Base-by-base conservation (phyloP, 2,888 invertebrate species). In the Microplitis deprimator region DNA sequence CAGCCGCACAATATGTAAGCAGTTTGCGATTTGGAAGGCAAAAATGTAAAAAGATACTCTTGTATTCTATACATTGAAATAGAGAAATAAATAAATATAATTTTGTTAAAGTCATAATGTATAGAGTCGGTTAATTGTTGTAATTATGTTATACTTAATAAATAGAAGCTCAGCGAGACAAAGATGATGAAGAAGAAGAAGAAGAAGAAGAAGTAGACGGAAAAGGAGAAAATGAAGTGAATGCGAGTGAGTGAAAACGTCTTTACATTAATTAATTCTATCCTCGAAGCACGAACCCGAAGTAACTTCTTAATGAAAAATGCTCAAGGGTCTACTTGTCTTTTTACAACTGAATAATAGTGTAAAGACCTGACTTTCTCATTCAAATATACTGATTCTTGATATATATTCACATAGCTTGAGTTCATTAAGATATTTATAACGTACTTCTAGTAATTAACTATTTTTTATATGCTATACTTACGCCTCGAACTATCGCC, bases 191-290 rank as follows among this genome's bases (percentile, higher is more conserved):
- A 50, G 29, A 41, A 17, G 29, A 10, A n/a, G 68, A 29, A 39
- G 65, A 61, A 72, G 59, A 60, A 38, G 29, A 40, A 62, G 29
- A 64, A 64, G 39, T 6, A 75, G 68, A 41, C 29, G 5, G 68
- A 64, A 65, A 72, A 68, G 64, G 76, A 79, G 68, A 76, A 41
- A 61, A 75, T 61, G 17, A 61, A 61, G 39, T 59, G 64, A 68
- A 39, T 50, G 71, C 61, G 68, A 69, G 60, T 10, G 59, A 64
- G 68, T 50, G 68, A 16, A 78, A 68, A 40, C 50, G 64, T 62
- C n/a, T 29, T 60, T 41, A 69, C 67, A 81, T 82, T 83, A 83
- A 84, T 83, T 84, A 82, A 85, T 84, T 84, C 81, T 61, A 82
- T 81, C 81, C 81, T 79, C 68, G 80, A 75, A 68, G 69, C 39